A percentile compares a stretch with the other conserved stretches of the same genome.
Conservation (phyloP, 1,140 invertebrate genomes). For the Himalopsyche phryganea region DNA sequence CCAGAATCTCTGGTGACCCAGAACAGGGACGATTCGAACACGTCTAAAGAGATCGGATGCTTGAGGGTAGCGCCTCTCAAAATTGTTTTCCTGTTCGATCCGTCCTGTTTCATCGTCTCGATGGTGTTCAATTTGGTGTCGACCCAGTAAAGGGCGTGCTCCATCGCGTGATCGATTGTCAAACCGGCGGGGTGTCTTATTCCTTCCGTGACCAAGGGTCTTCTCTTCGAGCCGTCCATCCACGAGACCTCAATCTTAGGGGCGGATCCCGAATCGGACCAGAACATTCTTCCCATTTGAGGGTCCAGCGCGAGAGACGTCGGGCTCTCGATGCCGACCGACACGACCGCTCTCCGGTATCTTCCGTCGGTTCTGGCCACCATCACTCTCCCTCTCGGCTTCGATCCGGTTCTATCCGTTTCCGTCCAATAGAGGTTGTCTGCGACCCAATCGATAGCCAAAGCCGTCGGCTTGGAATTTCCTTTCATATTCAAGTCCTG, state of each 20-base stretch:
- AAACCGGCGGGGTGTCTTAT: constrained; percentile 84
- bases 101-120: constrained; percentile 83
- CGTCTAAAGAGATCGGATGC: constrained; percentile 84
- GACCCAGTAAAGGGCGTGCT: constrained; percentile 90
- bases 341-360: constrained; percentile 76
- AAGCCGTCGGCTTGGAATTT: constrained; percentile 74
- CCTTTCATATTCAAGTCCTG: constrained; percentile 85
- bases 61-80: constrained; percentile 68
- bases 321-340: constrained; percentile 71
- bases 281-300: constrained; percentile 79
- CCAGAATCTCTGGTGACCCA: constrained; percentile 84
- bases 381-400: constrained; percentile 73
- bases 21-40: constrained; percentile 89
- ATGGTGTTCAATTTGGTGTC: constrained; percentile 93
- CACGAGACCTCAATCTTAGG: constrained; percentile 88
- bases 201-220: constrained; percentile 72
- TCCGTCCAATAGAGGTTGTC: constrained; percentile 95
- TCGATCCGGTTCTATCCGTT: constrained; percentile 68
- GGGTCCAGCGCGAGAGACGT: constrained; percentile 86
- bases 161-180: constrained; percentile 85
- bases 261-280: constrained; percentile 80
- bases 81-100: constrained; percentile 70
- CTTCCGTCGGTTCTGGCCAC: constrained; percentile 86
- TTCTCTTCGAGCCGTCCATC: constrained; percentile 91
- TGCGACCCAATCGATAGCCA: constrained; percentile 89